Percentiles rank a stretch among this genome's conserved stretches.
phyloP scores from a whole-genome alignment of 2,888 invertebrate species.

The Oscheius myriophilus region DNA sequence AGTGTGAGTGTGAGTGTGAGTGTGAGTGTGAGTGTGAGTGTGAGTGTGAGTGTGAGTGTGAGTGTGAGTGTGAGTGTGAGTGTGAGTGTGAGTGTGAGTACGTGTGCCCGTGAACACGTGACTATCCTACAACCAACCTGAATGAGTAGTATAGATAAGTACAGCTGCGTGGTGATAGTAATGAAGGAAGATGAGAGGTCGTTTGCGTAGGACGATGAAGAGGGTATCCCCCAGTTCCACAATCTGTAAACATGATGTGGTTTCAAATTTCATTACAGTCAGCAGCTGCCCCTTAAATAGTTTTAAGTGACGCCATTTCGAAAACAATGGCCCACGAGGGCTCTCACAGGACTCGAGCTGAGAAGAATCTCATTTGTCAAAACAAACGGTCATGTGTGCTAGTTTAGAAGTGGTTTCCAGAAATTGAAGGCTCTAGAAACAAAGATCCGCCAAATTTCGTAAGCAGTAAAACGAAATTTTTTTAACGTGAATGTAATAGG shows the following conservation, averaged over 20 bases:
- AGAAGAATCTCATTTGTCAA: neutral
- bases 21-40: neutral
- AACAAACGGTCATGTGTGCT: neutral
- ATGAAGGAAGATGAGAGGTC: conserved; percentile 68
- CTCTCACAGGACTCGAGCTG: too few species aligned
- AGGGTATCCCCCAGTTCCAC: conserved; percentile 69
- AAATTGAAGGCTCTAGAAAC: neutral
- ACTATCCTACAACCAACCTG: conserved; percentile 43
- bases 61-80: neutral
- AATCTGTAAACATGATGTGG: conserved; percentile 34
- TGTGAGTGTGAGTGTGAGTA: neutral
- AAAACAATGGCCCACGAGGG: neutral
- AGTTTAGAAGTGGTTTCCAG: neutral
- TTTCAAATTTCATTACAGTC: neutral
- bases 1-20: too few species aligned
- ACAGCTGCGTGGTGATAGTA: conserved; percentile 71
- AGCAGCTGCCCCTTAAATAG: neutral
- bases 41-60: neutral
- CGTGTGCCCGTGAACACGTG: neutral
- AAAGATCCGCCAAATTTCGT: too few species aligned
- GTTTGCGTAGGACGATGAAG: conserved; percentile 68
- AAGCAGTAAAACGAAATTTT: too few species aligned
- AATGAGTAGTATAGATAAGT: conserved; percentile 70
- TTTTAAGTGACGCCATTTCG: conserved; percentile 1
- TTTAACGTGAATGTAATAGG: too few species aligned